phyloP scores from a whole-genome alignment of 2,797 vertebrate species.

The Myotis findleyi region DNA sequence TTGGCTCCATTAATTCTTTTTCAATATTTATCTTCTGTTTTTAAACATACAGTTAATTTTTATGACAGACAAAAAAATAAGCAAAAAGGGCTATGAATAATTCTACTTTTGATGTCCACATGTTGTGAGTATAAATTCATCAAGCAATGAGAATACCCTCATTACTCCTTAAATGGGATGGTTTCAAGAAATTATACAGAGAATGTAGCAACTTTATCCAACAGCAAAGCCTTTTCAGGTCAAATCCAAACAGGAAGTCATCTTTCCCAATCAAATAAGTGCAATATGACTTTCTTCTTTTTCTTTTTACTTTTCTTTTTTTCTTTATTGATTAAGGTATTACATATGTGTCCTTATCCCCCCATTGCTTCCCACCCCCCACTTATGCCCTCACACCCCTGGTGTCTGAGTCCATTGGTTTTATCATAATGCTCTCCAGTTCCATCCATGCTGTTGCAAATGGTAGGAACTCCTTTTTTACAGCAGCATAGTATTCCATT shows the following conservation, averaged over 20 bases:
- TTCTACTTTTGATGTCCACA: not conserved
- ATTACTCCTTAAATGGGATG: not conserved
- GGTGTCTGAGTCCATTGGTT: no score
- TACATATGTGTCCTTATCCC: no score
- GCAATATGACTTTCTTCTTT: not conserved
- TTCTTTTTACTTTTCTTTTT: no score
- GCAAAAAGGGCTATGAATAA: not conserved
- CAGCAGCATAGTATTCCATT: no score
- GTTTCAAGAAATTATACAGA: not conserved
- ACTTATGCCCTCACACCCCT: no score
- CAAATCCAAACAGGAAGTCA: not conserved
- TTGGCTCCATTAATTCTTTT: not conserved
- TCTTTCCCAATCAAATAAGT: not conserved
- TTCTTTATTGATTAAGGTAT: no score
- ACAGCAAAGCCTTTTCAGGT: not conserved
- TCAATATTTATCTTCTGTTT: not conserved
- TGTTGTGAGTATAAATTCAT: not conserved
- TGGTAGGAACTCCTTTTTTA: no score
- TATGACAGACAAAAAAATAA: not conserved
- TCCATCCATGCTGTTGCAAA: no score
- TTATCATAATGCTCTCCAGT: no score
- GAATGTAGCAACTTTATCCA: not conserved
- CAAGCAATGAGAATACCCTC: not conserved
- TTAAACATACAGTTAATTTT: not conserved
- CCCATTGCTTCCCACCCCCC: no score